phyloP scores from a whole-genome alignment of 2,888 invertebrate species.

The Horisme vitalbata region DNA sequence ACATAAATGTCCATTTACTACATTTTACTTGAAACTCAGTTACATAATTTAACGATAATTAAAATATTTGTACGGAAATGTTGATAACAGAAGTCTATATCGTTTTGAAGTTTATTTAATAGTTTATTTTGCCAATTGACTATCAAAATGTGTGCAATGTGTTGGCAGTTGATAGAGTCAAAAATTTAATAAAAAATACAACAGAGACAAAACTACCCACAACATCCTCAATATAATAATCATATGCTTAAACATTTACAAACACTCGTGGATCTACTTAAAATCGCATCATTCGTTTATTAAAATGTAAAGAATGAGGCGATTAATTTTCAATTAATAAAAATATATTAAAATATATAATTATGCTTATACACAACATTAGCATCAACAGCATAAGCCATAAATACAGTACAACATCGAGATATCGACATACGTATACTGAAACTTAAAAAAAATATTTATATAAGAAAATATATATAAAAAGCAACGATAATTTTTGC shows the following conservation, averaged over 20 bases:
- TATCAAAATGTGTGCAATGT: constrained; percentile 74
- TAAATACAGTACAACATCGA: constrained; percentile 54
- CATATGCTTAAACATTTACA: constrained; percentile 51
- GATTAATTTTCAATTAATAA: constrained; percentile 25
- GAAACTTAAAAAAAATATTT: constrained; percentile 30
- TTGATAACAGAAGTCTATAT: too few species aligned
- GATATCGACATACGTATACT: constrained; percentile 37
- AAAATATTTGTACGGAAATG: too few species aligned
- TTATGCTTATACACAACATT: constrained; percentile 53
- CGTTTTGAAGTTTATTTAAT: too few species aligned
- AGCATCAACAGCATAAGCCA: constrained; percentile 67
- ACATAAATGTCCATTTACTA: background rate
- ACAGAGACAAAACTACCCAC: constrained; percentile 29
- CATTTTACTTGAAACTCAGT: too few species aligned
- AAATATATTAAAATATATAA: constrained; percentile 31
- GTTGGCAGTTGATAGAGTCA: constrained; percentile 61
- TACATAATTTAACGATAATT: too few species aligned
- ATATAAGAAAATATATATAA: constrained; percentile 32
- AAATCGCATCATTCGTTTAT: constrained; percentile 37
- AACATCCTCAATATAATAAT: constrained; percentile 48
- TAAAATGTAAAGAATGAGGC: constrained; percentile 41
- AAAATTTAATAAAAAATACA: constrained; percentile 29
- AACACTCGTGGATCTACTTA: constrained; percentile 75
- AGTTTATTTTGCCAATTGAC: constrained; percentile 49
- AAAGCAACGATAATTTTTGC: constrained; percentile 54